phyloP scores from a whole-genome alignment of 2,888 invertebrate genomes.

The Conomelus anceps region DNA sequence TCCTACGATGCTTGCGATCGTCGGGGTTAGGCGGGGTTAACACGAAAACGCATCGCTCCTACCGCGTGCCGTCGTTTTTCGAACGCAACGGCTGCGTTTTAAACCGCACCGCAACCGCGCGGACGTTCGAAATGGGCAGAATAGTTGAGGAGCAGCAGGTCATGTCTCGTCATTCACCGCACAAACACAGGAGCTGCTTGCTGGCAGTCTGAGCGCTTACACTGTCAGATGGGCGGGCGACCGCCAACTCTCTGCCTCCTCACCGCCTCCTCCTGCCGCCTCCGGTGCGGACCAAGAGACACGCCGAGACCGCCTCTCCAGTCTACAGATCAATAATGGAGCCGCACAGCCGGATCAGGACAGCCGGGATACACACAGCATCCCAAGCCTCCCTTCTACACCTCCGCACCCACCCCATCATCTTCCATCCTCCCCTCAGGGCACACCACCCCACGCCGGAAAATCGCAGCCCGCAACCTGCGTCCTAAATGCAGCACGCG shows the following conservation, averaged over 20 bases:
- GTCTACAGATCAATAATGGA: background rate
- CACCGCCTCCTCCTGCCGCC: background rate
- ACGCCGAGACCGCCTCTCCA: background rate
- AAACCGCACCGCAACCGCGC: background rate
- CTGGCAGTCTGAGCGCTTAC: background rate
- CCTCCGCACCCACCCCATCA: too few species aligned
- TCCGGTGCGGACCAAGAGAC: too few species aligned
- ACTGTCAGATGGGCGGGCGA: background rate
- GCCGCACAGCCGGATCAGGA: background rate
- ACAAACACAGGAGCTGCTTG: too few species aligned
- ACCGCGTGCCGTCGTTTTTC: too few species aligned
- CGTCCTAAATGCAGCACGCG: background rate
- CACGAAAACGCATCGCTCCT: too few species aligned
- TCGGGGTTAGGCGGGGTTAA: too few species aligned
- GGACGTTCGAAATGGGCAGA: background rate
- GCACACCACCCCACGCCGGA: background rate
- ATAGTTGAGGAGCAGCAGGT: background rate
- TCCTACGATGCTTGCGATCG: too few species aligned
- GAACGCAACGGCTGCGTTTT: background rate
- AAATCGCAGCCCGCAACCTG: background rate
- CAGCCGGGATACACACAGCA: background rate
- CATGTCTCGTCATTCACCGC: background rate
- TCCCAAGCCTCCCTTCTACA: background rate
- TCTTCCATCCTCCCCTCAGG: too few species aligned
- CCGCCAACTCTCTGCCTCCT: background rate